phyloP scores from a whole-genome alignment of 2,888 invertebrate genomes.

The Yponomeuta plumbellus region DNA sequence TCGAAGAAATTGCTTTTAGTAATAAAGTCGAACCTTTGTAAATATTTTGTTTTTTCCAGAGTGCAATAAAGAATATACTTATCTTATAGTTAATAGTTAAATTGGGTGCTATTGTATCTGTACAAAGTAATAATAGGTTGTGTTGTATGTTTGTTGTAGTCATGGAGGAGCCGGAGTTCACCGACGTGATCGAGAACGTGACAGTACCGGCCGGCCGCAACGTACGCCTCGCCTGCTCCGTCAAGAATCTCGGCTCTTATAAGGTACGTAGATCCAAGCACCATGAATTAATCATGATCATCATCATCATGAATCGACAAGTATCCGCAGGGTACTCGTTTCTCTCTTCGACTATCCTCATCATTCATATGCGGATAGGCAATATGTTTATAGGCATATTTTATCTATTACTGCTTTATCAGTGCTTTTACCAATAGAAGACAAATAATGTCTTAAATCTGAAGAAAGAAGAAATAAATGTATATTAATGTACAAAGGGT shows the following conservation, averaged over 20 bases:
- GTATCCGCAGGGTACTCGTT: too few species aligned
- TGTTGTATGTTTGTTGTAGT: conserved; percentile 76
- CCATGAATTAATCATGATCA: background rate
- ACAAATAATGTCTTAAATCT: too few species aligned
- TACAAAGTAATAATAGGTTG: background rate
- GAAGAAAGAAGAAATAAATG: too few species aligned
- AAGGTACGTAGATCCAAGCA: conserved; percentile 79
- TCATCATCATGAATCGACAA: background rate
- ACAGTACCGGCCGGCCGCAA: conserved; percentile 93
- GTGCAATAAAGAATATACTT: too few species aligned
- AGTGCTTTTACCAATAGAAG: too few species aligned
- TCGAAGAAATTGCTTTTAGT: too few species aligned
- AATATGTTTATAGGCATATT: background rate
- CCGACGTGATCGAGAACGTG: conserved; percentile 92
- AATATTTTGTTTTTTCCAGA: too few species aligned
- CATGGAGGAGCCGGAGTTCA: conserved; percentile 91
- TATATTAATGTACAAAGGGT: too few species aligned
- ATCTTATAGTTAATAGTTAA: too few species aligned
- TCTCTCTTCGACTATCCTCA: too few species aligned
- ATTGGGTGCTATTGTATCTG: background rate
- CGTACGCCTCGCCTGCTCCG: conserved; percentile 92
- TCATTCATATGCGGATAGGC: background rate
- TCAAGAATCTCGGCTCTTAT: conserved; percentile 92
- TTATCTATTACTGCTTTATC: too few species aligned
- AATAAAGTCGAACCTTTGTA: too few species aligned